Evolutionary conservation across 2,888 invertebrate genomes (phyloP).

Genomic region (Rhorus exstirpatorius): DNA sequence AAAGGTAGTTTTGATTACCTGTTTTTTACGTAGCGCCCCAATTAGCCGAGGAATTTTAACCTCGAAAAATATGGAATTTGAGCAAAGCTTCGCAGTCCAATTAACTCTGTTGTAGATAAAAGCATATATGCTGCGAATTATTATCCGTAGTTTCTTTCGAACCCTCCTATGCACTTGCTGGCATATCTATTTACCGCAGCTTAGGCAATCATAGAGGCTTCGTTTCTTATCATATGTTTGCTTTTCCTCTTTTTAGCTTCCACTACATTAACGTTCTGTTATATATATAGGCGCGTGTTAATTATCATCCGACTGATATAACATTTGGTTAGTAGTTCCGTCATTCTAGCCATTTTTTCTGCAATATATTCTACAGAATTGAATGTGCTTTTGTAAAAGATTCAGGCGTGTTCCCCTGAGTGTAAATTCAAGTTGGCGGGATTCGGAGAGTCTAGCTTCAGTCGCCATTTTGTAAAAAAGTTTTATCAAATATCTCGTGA

Average conservation of each 20-base stretch:
- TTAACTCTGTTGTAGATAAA: slow-evolving; percentile 49
- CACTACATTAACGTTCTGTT: no score
- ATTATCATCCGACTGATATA: neutral
- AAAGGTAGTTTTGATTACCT: no score
- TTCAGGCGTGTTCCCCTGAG: no score
- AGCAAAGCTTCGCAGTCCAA: slow-evolving; percentile 24
- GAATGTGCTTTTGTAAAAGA: no score
- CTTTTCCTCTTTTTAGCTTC: neutral
- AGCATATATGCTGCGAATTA: slow-evolving; percentile 22
- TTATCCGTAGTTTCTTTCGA: slow-evolving; percentile 27
- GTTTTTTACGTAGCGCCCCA: slow-evolving; percentile 20
- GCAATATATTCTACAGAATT: no score
- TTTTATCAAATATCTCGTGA: no score
- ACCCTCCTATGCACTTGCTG: slow-evolving; percentile 7
- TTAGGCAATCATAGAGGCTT: slow-evolving; percentile 13
- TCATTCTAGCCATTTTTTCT: no score
- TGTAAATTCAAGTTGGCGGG: no score
- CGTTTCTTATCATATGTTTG: neutral
- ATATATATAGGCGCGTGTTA: no score
- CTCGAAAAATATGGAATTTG: slow-evolving; percentile 40
- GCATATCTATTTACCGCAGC: neutral
- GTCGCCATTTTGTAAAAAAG: no score
- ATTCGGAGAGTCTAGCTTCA: no score
- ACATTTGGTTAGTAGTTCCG: neutral
- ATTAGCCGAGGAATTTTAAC: slow-evolving; percentile 26